Base-by-base conservation (phyloP, 2,113 vertebrate genomes). In the Neolamprologus devosi region DNA sequence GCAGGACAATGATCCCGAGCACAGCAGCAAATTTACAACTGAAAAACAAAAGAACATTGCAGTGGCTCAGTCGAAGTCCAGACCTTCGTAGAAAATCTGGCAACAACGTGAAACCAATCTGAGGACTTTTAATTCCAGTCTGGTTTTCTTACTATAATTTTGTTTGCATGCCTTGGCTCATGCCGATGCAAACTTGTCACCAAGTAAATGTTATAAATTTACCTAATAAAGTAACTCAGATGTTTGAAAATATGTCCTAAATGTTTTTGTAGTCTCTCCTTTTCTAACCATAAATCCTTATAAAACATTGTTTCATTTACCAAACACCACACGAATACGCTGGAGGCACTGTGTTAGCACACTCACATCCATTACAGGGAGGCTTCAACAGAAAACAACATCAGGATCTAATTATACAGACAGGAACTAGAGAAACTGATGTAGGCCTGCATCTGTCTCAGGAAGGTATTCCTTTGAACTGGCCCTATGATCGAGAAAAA, bases 211-310 rank as follows among this genome's bases (percentile, higher is more conserved):
- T 78, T 82, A 84, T 85, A 60, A 85, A 88, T 85, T 91, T 88
- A 58, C 21, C 42, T 37, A 84, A 84, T 85, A 83, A 89, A 91
- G 17, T 83, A 57, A 87, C 87, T 84, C 83, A 91, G 78, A 91
- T 91, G 63, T 88, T 90, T 90, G 49, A 87, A 83, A 90, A 85
- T 40, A 28, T 82, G n/a, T 9, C 42, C 19, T 80, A 63, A 78
- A 21, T 80, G 53, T 53, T 9, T 92, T 51, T 78, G 49, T 10
- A 85, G 84, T 60, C 40, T 82, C 45, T 87, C 54, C 80, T 37
- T 73, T 28, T 68, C 68, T 53, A 55, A 13, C 73, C 68, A 85
- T 88, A 51, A 90, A 86, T 91, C 86, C 65, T 55, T 80, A 83
- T 81, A 87, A 88, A 89, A 80, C 23, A 16, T 73, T 73, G 40